phyloP scores from a whole-genome alignment of 35 echinoderm and acorn worm genomes.

The Strongylocentrotus purpuratus region DNA sequence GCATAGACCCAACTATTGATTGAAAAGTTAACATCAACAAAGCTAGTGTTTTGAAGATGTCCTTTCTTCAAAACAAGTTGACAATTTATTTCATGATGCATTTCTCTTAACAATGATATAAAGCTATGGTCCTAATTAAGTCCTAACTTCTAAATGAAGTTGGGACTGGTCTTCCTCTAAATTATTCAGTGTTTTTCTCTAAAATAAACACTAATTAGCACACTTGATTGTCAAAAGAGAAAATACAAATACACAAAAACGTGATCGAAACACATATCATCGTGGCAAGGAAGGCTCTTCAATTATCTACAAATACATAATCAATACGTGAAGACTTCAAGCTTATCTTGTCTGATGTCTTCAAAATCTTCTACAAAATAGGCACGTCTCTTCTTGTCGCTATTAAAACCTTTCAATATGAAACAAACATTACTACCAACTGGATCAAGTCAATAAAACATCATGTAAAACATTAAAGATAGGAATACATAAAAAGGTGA shows the following conservation, averaged over 20 bases:
- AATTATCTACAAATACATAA: background rate
- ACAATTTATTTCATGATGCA: background rate
- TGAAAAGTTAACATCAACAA: background rate
- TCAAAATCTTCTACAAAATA: background rate
- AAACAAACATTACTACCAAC: background rate
- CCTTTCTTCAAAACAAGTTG: background rate
- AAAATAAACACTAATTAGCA: slow-evolving; percentile 4
- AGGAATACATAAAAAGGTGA: background rate
- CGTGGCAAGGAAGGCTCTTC: slow-evolving; percentile 16
- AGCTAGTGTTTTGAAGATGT: background rate
- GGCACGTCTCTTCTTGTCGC: background rate
- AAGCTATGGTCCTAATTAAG: background rate
- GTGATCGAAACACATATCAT: background rate
- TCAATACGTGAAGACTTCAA: background rate
- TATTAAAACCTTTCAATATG: background rate
- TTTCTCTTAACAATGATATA: background rate
- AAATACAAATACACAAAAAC: background rate
- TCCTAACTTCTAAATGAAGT: background rate
- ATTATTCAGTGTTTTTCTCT: background rate
- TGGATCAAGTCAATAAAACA: background rate
- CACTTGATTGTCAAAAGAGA: slow-evolving; percentile 37
- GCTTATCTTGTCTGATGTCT: background rate
- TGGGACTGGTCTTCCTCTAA: background rate
- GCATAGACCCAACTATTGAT: background rate
- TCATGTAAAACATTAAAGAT: background rate